These are phyloP conservation scores for Cheilosia scutellata DNA, from an alignment of 2,888 invertebrate species.

Conservation along the genomic window DNA sequence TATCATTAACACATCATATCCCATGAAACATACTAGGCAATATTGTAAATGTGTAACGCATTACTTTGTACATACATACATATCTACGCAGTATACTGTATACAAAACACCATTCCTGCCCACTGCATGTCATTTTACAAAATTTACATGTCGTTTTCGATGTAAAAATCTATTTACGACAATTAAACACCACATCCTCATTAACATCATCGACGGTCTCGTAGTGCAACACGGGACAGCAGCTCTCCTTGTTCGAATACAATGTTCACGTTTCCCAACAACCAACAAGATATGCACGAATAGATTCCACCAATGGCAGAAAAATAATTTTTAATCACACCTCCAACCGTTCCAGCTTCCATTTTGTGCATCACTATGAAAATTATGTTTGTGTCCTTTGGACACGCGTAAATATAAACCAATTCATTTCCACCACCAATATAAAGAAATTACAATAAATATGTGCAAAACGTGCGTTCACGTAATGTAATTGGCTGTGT, in stretches of 20 bases:
- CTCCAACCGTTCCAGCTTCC: not conserved
- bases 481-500: constrained; percentile 67
- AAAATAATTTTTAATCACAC: constrained; percentile 58
- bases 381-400: constrained; percentile 15
- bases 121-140: constrained; percentile 26
- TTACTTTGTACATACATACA: not conserved
- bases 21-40: constrained; percentile 1
- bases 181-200: constrained; percentile 59
- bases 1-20: constrained; percentile 1
- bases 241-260: constrained; percentile 8
- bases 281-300: constrained; percentile 10
- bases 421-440: constrained; percentile 43
- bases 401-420: constrained; percentile 41
- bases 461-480: constrained; percentile 45
- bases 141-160: constrained; percentile 53
- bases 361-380: constrained; percentile 28
- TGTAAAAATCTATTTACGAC: constrained; percentile 61
- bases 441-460: constrained; percentile 62
- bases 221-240: constrained; percentile 17
- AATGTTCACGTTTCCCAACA: constrained; percentile 35
- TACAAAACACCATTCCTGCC: not conserved
- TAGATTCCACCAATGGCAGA: constrained; percentile 15
- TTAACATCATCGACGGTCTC: constrained; percentile 43
- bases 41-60: not conserved
- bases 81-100: not conserved